Conservation (phyloP, 2,113 vertebrate genomes). For the Hippocampus barbouri region DNA sequence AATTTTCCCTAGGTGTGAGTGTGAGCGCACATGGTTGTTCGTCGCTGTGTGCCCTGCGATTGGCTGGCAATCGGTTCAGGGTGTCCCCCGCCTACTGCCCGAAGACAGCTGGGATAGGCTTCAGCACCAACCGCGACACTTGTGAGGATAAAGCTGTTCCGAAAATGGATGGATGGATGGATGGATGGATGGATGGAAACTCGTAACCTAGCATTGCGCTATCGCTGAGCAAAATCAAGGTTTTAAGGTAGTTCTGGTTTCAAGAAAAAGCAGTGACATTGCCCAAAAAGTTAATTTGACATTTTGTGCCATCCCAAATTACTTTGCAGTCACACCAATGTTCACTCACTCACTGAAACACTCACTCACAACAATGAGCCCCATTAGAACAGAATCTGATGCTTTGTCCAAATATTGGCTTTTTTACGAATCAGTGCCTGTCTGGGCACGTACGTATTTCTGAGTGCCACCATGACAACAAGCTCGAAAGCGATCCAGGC, state of each 20-base stretch:
- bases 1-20: too few species aligned
- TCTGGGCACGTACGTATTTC: slow-evolving; percentile 42
- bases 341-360: background rate
- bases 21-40: too few species aligned
- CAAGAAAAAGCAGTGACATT: background rate
- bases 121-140: too few species aligned
- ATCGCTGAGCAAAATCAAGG: background rate
- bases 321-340: too few species aligned
- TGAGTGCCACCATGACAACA: slow-evolving; percentile 19
- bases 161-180: too few species aligned
- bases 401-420: slow-evolving; percentile 8
- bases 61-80: too few species aligned
- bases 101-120: too few species aligned
- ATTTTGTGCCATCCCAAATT: background rate
- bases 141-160: too few species aligned
- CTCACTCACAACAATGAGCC: background rate
- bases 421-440: slow-evolving; percentile 18
- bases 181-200: too few species aligned
- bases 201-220: background rate
- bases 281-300: background rate
- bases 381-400: background rate
- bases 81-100: too few species aligned
- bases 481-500: slow-evolving; percentile 10
- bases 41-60: too few species aligned
- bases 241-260: background rate